Evolutionary conservation across 2,888 invertebrate species (phyloP).

Genomic region (Drosophila mimica): DNA sequence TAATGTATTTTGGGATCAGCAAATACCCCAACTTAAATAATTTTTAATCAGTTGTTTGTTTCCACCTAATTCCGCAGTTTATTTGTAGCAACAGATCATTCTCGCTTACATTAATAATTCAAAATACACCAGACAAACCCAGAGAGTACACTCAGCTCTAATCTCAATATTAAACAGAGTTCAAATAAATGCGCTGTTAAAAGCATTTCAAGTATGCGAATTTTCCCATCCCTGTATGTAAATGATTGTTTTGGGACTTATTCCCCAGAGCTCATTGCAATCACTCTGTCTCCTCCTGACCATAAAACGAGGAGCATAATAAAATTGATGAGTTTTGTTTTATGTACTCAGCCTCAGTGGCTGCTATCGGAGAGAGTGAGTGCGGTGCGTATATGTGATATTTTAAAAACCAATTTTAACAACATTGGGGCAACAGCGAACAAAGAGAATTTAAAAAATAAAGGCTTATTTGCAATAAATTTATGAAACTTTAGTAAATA

Average conservation of each 20-base stretch:
- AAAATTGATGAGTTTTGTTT: conserved; percentile 61
- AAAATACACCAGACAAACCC: conserved; percentile 1
- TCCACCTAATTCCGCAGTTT: conserved; percentile 2
- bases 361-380: conserved; percentile 12
- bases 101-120: conserved; percentile 24
- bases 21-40: conserved; percentile 3
- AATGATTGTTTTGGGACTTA: conserved; percentile 19
- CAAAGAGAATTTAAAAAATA: conserved; percentile 13
- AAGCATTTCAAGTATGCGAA: conserved; percentile 39
- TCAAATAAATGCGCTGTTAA: conserved; percentile 55
- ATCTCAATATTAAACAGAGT: conserved; percentile 49
- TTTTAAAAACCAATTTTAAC: conserved; percentile 4
- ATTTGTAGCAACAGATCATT: neutral
- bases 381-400: conserved; percentile 41
- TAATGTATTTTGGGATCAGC: neutral
- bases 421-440: conserved; percentile 3
- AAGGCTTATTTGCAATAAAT: conserved; percentile 33
- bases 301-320: conserved; percentile 20
- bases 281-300: neutral
- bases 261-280: neutral
- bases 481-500: conserved; percentile 24
- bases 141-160: conserved; percentile 6
- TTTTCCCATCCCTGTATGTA: conserved; percentile 14
- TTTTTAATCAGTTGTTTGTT: conserved; percentile 8
- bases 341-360: conserved; percentile 32